phyloP scores from a whole-genome alignment of 2,113 vertebrate genomes.

The Parotia lawesii region DNA sequence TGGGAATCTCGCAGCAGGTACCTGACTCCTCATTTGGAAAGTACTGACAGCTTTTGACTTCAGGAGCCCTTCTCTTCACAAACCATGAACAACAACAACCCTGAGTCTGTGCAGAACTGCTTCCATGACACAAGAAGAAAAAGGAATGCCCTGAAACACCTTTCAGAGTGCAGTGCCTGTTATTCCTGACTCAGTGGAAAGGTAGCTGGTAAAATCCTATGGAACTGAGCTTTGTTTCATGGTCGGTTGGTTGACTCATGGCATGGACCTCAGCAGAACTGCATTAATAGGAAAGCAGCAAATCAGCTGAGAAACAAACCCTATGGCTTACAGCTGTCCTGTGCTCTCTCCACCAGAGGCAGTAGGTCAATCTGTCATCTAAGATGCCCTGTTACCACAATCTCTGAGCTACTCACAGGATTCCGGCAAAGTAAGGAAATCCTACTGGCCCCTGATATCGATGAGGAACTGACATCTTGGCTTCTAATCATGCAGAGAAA shows the following conservation, averaged over 20 bases:
- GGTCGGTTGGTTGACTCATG: neutral
- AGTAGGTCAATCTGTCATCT: neutral
- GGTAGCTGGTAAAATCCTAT: neutral
- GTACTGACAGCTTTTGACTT: neutral
- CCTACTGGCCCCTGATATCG: neutral
- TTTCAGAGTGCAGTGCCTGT: neutral
- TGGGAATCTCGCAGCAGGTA: neutral
- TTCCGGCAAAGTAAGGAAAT: neutral
- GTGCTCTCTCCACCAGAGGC: neutral
- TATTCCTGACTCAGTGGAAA: neutral
- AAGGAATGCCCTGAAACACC: neutral
- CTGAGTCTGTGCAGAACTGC: neutral
- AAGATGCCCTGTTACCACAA: neutral
- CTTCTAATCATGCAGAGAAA: neutral
- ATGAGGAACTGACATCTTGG: neutral
- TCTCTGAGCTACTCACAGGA: neutral
- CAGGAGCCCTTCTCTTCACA: neutral
- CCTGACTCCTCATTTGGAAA: neutral
- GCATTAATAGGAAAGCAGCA: neutral
- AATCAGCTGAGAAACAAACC: neutral
- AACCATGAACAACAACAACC: neutral
- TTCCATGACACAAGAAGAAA: neutral
- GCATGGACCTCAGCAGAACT: neutral
- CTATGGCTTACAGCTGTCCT: neutral
- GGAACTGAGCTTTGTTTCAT: neutral